phyloP scores from a whole-genome alignment of 1,140 invertebrate genomes.

The Anoplophora glabripennis region DNA sequence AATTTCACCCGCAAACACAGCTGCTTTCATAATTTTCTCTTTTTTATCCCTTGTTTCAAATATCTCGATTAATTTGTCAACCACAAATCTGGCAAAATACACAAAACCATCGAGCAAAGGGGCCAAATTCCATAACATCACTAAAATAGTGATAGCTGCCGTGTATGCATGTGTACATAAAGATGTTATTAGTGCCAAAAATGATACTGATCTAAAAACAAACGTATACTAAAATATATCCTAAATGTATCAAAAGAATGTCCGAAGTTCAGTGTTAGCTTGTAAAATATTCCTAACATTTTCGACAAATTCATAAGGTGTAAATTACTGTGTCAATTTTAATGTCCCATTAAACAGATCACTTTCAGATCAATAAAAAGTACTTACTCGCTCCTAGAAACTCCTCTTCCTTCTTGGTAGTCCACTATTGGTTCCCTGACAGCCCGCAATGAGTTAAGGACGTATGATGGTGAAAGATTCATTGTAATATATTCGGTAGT shows the following conservation, averaged over 20 bases:
- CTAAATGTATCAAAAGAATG: too few species aligned
- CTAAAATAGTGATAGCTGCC: constrained; percentile 33
- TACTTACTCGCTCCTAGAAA: constrained; percentile 38
- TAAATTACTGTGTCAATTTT: too few species aligned
- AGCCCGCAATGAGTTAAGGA: constrained; percentile 11
- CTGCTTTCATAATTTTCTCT: constrained; percentile 31
- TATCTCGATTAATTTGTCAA: constrained; percentile 41
- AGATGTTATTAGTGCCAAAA: constrained; percentile 35
- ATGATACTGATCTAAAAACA: constrained; percentile 37
- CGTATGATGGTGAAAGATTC: too few species aligned
- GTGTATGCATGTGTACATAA: constrained; percentile 37
- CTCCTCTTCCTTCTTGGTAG: constrained; percentile 33
- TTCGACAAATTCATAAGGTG: too few species aligned
- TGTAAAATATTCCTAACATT: too few species aligned
- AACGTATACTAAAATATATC: not conserved
- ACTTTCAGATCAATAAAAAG: not conserved
- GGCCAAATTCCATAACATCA: constrained; percentile 39
- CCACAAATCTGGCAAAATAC: constrained; percentile 34
- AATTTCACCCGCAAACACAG: constrained; percentile 33
- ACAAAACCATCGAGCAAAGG: constrained; percentile 36
- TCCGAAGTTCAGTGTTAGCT: too few species aligned
- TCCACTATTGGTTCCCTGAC: constrained; percentile 29
- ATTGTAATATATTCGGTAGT: too few species aligned
- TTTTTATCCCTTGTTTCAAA: constrained; percentile 28
- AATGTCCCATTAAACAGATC: too few species aligned